These are phyloP conservation scores for Heliothis peltigera DNA, from an alignment of 2,888 invertebrate genomes.

Conservation along the genomic window DNA sequence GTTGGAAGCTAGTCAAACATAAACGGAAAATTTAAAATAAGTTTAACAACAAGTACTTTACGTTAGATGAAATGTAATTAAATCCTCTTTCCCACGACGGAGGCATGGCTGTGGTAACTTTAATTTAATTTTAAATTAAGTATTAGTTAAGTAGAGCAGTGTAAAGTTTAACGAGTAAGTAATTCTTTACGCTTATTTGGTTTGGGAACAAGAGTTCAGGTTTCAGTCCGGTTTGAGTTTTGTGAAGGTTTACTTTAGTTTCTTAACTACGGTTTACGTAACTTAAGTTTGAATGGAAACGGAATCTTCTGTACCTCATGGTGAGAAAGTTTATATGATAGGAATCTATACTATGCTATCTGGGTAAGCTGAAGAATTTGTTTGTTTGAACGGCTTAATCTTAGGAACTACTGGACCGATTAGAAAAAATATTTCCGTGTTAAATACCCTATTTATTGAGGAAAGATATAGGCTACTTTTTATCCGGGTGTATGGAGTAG, in stretches of 20 bases:
- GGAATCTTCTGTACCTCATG: neutral
- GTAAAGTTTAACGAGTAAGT: conserved; percentile 21
- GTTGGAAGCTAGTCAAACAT: too few relatives aligned
- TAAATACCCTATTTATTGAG: too few relatives aligned
- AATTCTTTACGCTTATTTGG: conserved; percentile 26
- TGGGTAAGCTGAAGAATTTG: too few relatives aligned
- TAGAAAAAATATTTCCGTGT: too few relatives aligned
- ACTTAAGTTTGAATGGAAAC: neutral
- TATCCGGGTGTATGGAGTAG: too few relatives aligned
- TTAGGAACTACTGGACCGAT: too few relatives aligned
- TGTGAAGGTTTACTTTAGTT: conserved; percentile 7
- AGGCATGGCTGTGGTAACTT: conserved; percentile 13
- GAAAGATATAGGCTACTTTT: too few relatives aligned
- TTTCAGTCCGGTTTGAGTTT: conserved; percentile 17
- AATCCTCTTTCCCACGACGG: conserved; percentile 1
- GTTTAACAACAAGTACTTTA: neutral
- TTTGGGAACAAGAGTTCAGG: conserved; percentile 22
- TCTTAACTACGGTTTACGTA: conserved; percentile 7
- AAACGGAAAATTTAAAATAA: neutral
- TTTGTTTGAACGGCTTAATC: too few relatives aligned
- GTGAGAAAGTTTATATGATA: too few relatives aligned
- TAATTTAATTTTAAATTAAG: conserved; percentile 24
- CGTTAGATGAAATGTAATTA: conserved; percentile 12
- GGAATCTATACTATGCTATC: too few relatives aligned
- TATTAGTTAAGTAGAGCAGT: conserved; percentile 14